Conservation (phyloP, 2,797 vertebrate genomes). For the Orestias chungarensis region DNA sequence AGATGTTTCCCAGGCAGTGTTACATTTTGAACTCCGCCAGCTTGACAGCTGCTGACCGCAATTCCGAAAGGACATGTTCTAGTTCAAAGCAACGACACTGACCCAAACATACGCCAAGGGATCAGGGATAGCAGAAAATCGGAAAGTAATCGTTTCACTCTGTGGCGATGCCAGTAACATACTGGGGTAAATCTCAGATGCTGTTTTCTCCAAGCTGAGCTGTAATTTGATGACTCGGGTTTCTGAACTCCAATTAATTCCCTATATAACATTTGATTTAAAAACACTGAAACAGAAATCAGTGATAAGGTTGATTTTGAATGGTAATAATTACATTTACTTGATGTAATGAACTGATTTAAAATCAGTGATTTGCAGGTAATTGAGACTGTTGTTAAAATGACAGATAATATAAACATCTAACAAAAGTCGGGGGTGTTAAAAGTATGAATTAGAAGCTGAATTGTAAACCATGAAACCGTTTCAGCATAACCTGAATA, state of each 20-base stretch:
- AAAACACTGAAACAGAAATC: neutral
- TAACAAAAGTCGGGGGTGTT: neutral
- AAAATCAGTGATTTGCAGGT: neutral
- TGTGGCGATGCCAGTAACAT: constrained; percentile 13
- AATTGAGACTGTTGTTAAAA: neutral
- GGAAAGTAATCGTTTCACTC: constrained; percentile 50
- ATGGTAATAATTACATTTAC: neutral
- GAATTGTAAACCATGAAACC: constrained; percentile 1
- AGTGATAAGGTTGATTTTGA: constrained; percentile 6
- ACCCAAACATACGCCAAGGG: constrained; percentile 72
- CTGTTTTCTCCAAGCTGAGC: constrained; percentile 31
- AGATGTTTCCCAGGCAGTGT: constrained; percentile 74
- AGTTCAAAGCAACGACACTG: constrained; percentile 62
- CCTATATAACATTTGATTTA: constrained; percentile 28
- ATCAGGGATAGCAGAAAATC: constrained; percentile 55
- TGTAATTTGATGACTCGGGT: constrained; percentile 44
- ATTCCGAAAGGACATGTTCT: constrained; percentile 75
- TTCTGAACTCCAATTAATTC: constrained; percentile 11
- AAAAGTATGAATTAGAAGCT: neutral
- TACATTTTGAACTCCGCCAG: constrained; percentile 56
- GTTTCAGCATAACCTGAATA: neutral
- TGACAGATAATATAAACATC: neutral
- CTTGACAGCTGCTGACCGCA: constrained; percentile 79
- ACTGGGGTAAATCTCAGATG: constrained; percentile 31
- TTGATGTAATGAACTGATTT: too few species aligned